Evolutionary conservation across 2,888 invertebrate genomes (phyloP).

Genomic region (Cephonodes hylas): DNA sequence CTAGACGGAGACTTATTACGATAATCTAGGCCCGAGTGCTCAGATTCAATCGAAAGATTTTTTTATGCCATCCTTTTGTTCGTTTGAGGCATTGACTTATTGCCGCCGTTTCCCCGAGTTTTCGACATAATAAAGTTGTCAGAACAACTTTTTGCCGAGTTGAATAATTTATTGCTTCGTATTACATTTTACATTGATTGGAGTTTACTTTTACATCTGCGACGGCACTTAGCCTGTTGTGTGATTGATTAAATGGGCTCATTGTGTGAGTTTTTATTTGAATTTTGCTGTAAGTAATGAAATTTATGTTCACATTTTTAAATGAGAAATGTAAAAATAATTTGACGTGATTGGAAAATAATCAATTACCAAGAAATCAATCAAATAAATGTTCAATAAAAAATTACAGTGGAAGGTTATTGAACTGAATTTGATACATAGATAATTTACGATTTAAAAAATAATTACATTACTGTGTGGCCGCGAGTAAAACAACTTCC

Average conservation of each 20-base stretch:
- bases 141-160: not conserved
- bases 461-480: too few species aligned
- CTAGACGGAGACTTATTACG: conserved; percentile 8
- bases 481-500: too few species aligned
- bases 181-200: not conserved
- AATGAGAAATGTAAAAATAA: too few species aligned
- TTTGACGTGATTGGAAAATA: too few species aligned
- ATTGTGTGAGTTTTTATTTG: not conserved
- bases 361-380: too few species aligned
- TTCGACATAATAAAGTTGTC: not conserved
- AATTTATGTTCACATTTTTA: too few species aligned
- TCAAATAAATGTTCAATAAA: too few species aligned
- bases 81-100: conserved; percentile 15
- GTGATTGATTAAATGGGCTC: not conserved
- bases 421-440: too few species aligned
- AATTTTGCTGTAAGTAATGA: too few species aligned
- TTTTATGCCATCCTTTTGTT: conserved; percentile 15
- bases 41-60: conserved; percentile 12
- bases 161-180: not conserved
- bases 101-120: not conserved
- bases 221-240: not conserved
- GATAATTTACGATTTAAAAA: too few species aligned
- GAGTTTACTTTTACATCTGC: not conserved
- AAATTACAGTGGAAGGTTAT: too few species aligned
- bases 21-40: conserved; percentile 8